Conservation (phyloP, 2,113 vertebrate species). For the Onychorhynchus coronatus region DNA sequence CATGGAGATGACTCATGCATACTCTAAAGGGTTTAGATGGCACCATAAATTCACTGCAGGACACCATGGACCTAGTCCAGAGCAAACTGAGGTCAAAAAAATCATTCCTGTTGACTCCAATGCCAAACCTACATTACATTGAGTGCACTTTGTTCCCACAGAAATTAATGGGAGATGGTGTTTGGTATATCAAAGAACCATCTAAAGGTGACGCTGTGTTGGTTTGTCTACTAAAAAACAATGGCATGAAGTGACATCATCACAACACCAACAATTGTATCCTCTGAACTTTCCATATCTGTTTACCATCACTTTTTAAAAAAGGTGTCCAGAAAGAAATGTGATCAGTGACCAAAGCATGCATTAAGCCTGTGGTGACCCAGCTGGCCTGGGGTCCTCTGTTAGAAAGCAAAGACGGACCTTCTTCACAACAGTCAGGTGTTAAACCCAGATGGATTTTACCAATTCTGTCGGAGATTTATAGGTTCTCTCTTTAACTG, state of each 20-base stretch:
- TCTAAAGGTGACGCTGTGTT: background rate
- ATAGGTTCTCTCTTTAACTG: too few species aligned
- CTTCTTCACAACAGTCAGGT: too few species aligned
- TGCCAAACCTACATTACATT: background rate
- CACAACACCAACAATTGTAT: background rate
- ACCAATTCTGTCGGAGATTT: too few species aligned
- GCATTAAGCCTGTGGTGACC: too few species aligned
- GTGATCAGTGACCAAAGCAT: background rate
- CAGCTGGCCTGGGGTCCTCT: too few species aligned
- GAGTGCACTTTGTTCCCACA: background rate
- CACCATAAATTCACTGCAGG: conserved; percentile 40
- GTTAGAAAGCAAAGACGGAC: too few species aligned
- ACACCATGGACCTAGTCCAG: background rate
- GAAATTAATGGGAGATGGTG: background rate
- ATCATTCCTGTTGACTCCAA: background rate
- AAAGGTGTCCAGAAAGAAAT: background rate
- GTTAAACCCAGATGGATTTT: too few species aligned
- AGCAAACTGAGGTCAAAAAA: conserved; percentile 40
- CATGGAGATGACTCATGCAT: conserved; percentile 8
- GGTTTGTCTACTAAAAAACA: background rate
- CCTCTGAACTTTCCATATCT: background rate
- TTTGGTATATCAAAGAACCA: background rate
- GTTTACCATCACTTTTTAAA: background rate
- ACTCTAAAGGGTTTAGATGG: conserved; percentile 13
- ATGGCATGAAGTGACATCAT: background rate